phyloP scores from a whole-genome alignment of 2,888 invertebrate genomes.

The Saturnia pavonia region DNA sequence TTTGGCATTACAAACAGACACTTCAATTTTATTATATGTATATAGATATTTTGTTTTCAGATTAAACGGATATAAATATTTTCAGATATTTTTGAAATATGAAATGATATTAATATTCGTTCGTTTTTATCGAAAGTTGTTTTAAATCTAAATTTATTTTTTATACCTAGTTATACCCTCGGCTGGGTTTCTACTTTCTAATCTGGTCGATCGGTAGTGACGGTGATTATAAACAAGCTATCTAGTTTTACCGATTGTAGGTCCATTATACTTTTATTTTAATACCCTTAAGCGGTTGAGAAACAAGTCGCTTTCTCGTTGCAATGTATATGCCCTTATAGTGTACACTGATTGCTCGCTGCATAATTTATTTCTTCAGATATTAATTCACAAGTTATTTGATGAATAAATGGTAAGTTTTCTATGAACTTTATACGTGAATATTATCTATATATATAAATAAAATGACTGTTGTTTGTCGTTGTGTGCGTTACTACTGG shows the following conservation, averaged over 20 bases:
- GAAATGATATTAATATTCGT: too few species aligned
- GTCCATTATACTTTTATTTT: slow-evolving; percentile 66
- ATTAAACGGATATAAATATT: too few species aligned
- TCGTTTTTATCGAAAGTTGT: background rate
- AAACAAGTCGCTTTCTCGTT: slow-evolving; percentile 64
- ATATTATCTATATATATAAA: too few species aligned
- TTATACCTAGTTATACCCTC: slow-evolving; percentile 16
- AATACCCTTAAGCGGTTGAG: slow-evolving; percentile 55
- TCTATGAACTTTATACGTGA: background rate
- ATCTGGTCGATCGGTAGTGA: slow-evolving; percentile 60
- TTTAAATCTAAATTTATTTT: background rate
- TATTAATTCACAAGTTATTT: background rate
- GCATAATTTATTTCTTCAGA: background rate
- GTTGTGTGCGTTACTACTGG: too few species aligned
- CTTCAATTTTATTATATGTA: too few species aligned
- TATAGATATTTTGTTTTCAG: too few species aligned
- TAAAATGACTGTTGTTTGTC: too few species aligned
- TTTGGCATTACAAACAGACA: too few species aligned
- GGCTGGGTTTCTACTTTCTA: slow-evolving; percentile 69
- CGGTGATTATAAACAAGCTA: slow-evolving; percentile 63
- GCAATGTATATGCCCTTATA: slow-evolving; percentile 37
- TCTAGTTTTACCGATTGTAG: slow-evolving; percentile 59
- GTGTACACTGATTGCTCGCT: background rate
- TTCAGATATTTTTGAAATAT: too few species aligned
- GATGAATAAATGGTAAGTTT: too few species aligned